Conservation (phyloP, 2,113 vertebrate genomes). For the Actenoides lindsayi region DNA sequence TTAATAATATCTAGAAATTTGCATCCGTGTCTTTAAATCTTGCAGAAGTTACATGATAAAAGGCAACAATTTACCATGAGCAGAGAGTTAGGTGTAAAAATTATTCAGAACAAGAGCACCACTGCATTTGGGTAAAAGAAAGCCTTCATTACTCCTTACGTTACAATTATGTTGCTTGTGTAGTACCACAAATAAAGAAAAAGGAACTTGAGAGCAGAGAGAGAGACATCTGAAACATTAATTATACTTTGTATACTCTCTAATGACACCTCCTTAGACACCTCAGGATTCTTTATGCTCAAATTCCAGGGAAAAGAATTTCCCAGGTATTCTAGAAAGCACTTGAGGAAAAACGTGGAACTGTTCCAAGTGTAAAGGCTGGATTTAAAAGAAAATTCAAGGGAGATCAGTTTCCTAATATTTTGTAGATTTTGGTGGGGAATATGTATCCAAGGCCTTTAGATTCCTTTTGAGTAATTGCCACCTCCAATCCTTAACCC, state of each 20-base stretch:
- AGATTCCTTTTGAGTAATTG: not conserved
- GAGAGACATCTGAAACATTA: not conserved
- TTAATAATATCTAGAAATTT: not conserved
- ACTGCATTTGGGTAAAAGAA: not conserved
- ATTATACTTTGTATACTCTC: not conserved
- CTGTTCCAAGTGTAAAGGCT: not conserved
- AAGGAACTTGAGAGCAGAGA: not conserved
- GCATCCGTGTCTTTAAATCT: not conserved
- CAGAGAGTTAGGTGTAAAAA: not conserved
- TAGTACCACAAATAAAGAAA: not conserved
- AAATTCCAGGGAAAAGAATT: not conserved
- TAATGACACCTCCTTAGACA: not conserved
- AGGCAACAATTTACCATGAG: not conserved
- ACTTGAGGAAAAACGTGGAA: not conserved
- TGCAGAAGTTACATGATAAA: not conserved
- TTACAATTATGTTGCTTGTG: not conserved
- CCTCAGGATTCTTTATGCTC: not conserved
- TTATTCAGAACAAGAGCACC: not conserved
- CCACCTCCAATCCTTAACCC: not conserved
- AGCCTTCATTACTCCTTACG: not conserved
- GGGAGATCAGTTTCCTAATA: not conserved
- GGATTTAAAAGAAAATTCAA: not conserved
- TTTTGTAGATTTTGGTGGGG: not conserved
- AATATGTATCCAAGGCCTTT: not conserved
- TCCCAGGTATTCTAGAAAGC: not conserved